Conservation (phyloP, 1,140 invertebrate species). For the Brachionus sp. region DNA sequence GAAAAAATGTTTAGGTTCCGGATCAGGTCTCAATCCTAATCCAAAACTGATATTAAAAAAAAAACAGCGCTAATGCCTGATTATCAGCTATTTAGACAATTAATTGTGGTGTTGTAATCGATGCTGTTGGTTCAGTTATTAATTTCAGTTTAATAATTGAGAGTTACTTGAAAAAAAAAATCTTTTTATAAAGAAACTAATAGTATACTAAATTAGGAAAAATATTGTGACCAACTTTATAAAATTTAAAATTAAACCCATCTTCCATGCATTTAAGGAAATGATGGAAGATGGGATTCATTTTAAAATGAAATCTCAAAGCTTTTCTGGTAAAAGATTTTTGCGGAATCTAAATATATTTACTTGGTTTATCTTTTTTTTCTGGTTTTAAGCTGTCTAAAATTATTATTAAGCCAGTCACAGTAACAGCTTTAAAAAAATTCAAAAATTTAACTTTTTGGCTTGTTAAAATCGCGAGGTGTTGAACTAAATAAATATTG, state of each 20-base stretch:
- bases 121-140: not conserved
- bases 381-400: not conserved
- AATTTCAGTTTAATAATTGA: not conserved
- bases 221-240: too few relatives aligned
- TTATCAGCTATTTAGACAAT: not conserved
- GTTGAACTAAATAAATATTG: conserved; percentile 23
- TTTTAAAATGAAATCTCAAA: not conserved
- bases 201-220: not conserved
- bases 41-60: too few relatives aligned
- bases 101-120: not conserved
- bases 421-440: too few relatives aligned
- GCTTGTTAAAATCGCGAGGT: not conserved
- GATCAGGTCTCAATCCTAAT: too few relatives aligned
- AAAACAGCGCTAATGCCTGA: too few relatives aligned
- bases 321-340: not conserved
- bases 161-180: not conserved
- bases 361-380: not conserved
- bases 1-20: too few relatives aligned
- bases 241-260: too few relatives aligned
- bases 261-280: too few relatives aligned
- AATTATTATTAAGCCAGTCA: too few relatives aligned
- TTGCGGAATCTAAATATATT: not conserved
- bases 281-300: not conserved
- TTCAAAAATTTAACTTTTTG: not conserved
- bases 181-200: not conserved